Percentiles rank a stretch among this genome's conserved stretches.
Evolutionary conservation across 2,113 vertebrate genomes (phyloP).

Genomic region (Tetrax tetrax): DNA sequence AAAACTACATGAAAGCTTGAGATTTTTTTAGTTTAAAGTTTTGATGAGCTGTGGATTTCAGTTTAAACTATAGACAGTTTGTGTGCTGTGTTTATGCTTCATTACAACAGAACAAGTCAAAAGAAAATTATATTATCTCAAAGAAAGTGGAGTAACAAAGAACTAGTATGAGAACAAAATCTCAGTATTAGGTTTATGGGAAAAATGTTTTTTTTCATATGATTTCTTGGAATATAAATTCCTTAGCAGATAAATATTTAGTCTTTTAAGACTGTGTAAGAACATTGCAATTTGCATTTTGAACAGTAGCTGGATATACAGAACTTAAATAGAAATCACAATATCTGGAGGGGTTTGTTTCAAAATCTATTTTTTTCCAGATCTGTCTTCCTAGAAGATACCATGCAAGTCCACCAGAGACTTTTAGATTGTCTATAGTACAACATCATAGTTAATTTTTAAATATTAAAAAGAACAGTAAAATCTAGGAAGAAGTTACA

Average conservation of each 20-base stretch:
- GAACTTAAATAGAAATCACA: not conserved
- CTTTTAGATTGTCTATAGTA: not conserved
- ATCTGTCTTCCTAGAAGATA: not conserved
- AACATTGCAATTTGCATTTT: not conserved
- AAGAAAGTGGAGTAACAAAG: not conserved
- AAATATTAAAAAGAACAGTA: not conserved
- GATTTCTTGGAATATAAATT: not conserved
- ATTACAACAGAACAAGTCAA: not conserved
- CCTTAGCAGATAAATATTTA: not conserved
- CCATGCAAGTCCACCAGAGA: not conserved
- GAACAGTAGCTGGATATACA: not conserved
- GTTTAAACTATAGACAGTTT: not conserved
- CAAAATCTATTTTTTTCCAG: not conserved
- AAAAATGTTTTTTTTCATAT: not conserved
- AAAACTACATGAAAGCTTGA: not conserved
- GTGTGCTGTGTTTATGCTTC: not conserved
- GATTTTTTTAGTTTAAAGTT: not conserved
- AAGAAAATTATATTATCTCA: not conserved
- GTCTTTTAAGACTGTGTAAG: not conserved
- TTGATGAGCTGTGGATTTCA: not conserved
- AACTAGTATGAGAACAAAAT: not conserved
- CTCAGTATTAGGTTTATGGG: not conserved
- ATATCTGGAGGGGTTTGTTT: not conserved
- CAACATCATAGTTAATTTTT: not conserved
- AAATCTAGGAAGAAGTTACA: not conserved